Conservation (phyloP, 2,797 vertebrate genomes). For the Falco columbarius region DNA sequence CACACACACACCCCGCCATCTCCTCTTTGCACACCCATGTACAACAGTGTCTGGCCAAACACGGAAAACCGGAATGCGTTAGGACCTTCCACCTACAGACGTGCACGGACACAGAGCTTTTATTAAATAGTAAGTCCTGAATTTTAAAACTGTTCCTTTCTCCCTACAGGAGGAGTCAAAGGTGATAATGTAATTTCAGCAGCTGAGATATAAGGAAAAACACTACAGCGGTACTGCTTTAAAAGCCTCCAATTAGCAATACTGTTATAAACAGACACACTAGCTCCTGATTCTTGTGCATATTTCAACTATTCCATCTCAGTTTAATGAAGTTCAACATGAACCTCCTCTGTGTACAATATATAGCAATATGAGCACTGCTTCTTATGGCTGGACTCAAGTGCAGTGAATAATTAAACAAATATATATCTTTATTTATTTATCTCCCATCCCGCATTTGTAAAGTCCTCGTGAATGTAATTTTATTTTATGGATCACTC, state of each 20-base stretch:
- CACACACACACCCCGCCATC: rapidly evolving
- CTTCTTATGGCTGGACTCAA: not conserved
- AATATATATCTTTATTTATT: not conserved
- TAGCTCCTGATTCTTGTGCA: not conserved
- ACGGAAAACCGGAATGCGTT: not conserved
- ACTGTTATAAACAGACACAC: not conserved
- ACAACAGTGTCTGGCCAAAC: not conserved
- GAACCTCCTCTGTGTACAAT: not conserved
- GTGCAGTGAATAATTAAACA: not conserved
- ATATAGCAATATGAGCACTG: not conserved
- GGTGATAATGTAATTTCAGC: not conserved
- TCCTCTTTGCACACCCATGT: not conserved
- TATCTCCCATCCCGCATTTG: not conserved
- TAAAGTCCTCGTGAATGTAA: not conserved
- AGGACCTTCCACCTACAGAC: not conserved
- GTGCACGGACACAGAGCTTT: not conserved
- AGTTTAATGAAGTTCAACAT: not conserved
- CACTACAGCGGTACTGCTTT: not conserved
- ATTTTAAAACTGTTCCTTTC: not conserved
- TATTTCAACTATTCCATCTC: not conserved
- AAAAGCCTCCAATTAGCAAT: not conserved
- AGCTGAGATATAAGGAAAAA: not conserved
- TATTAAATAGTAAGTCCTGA: not conserved
- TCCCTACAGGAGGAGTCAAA: not conserved
- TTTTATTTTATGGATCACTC: not conserved